Evolutionary conservation across 2,797 vertebrate species (phyloP).

Genomic region (Notoglanidium macrostoma): DNA sequence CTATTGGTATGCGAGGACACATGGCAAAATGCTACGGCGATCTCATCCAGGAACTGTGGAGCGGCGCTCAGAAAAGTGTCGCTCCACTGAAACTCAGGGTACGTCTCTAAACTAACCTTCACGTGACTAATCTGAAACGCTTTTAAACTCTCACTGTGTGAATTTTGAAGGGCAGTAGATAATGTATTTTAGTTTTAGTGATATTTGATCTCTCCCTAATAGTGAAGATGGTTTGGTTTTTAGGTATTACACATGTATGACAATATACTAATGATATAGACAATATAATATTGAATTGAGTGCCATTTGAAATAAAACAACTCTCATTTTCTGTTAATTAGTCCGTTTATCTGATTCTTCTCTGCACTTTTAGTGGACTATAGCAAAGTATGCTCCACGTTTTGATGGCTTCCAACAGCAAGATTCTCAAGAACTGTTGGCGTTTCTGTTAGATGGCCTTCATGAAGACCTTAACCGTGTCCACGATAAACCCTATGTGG

Average conservation of each 20-base stretch:
- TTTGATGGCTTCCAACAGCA: slow-evolving; percentile 99
- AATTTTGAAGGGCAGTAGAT: neutral
- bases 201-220: neutral
- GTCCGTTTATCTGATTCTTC: neutral
- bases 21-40: slow-evolving; percentile 99
- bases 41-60: slow-evolving; percentile 97
- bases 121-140: neutral
- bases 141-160: neutral
- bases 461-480: slow-evolving; percentile 97
- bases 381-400: slow-evolving; percentile 96
- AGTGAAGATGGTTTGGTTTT: neutral
- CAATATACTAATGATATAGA: neutral
- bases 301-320: neutral
- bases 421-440: slow-evolving; percentile 96
- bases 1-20: slow-evolving; percentile 98
- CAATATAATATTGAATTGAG: neutral
- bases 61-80: slow-evolving; percentile 95
- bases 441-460: slow-evolving; percentile 95
- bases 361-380: slow-evolving; percentile 87
- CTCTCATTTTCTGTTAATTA: neutral
- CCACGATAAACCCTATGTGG: slow-evolving; percentile 97
- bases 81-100: slow-evolving; percentile 97
- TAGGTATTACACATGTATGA: neutral
- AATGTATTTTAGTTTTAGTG: neutral
- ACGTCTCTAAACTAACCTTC: slow-evolving; percentile 46